Conservation (phyloP, 2,797 vertebrate genomes). For the Artibeus jamaicensis region DNA sequence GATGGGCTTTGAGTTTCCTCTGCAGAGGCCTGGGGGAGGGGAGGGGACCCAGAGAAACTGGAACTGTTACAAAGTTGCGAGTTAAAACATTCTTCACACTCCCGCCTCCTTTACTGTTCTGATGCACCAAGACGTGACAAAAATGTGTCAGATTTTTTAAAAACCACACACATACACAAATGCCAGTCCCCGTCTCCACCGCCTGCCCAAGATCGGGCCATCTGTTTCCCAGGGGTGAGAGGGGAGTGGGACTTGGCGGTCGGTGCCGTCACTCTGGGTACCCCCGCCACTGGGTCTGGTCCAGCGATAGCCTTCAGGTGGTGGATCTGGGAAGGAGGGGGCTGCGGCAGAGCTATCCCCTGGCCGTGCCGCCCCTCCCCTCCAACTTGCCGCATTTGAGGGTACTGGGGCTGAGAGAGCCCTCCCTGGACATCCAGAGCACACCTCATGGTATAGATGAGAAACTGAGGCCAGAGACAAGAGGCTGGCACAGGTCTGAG, state of each 20-base stretch:
- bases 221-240: constrained; percentile 71
- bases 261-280: not conserved
- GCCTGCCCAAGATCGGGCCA: constrained; percentile 66
- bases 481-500: not conserved
- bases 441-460: not conserved
- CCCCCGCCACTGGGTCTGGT: not conserved
- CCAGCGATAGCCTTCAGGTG: not conserved
- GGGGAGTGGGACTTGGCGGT: constrained; percentile 55
- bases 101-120: constrained; percentile 78
- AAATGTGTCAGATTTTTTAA: constrained; percentile 79
- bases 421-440: not conserved
- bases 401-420: not conserved
- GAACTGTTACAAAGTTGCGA: constrained; percentile 74
- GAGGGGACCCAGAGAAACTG: constrained; percentile 61
- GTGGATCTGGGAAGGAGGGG: not conserved
- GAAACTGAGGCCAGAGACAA: not conserved
- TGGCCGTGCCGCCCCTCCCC: not conserved
- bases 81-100: constrained; percentile 80
- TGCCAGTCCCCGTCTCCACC: constrained; percentile 70
- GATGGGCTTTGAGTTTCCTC: constrained; percentile 67
- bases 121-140: constrained; percentile 77
- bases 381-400: not conserved
- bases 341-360: not conserved
- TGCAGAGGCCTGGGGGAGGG: not conserved
- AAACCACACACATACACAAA: constrained; percentile 79